Percentiles rank a stretch among this genome's conserved stretches.
Evolutionary conservation across 2,888 invertebrate genomes (phyloP).

Genomic region (Tyria jacobaeae): DNA sequence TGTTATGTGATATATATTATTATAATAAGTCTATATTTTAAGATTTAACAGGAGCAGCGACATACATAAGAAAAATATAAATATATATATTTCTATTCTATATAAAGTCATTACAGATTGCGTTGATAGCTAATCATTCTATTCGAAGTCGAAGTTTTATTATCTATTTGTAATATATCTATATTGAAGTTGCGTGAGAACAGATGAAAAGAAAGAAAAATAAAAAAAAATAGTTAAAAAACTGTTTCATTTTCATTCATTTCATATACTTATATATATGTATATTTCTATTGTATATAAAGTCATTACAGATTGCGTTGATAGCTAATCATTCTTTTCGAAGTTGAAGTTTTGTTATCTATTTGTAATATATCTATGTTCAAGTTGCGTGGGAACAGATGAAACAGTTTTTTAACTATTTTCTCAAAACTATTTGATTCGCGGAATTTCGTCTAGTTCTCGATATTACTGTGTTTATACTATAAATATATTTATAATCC

Average conservation of each 20-base stretch:
- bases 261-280: not conserved
- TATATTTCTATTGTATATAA: not conserved
- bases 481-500: no score
- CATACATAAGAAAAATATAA: no score
- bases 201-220: no score
- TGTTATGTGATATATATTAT: no score
- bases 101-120: no score
- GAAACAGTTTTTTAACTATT: conserved; percentile 5
- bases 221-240: no score
- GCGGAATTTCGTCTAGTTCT: not conserved
- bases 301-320: no score
- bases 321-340: no score
- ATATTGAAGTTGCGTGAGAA: conserved; percentile 32
- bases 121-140: no score
- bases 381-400: conserved; percentile 32
- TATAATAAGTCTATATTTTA: no score
- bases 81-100: not conserved
- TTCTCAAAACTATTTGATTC: conserved; percentile 24
- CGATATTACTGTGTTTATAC: not conserved
- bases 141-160: not conserved
- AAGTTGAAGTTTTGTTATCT: not conserved
- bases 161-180: not conserved
- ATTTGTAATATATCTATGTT: not conserved
- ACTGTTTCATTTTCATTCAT: not conserved
- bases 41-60: no score